A percentile compares a stretch with the other conserved stretches of the same genome.
Evolutionary conservation across 2,888 invertebrate genomes (phyloP).

Genomic region (Thumatha senex): DNA sequence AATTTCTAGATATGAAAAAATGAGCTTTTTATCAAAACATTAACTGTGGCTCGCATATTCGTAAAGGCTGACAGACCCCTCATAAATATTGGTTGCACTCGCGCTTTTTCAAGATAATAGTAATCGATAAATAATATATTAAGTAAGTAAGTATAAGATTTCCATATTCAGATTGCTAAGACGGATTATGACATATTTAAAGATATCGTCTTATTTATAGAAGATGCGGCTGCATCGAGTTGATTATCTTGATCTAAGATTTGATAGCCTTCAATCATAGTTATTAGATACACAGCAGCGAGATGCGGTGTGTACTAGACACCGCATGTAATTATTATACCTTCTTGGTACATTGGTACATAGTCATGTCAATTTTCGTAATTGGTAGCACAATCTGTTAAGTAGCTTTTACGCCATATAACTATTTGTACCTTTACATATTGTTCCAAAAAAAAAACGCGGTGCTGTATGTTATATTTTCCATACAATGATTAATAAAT

Average conservation of each 20-base stretch:
- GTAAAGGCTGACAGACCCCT: slow-evolving; percentile 56
- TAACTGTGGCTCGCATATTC: slow-evolving; percentile 66
- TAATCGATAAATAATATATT: slow-evolving; percentile 48
- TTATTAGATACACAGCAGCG: slow-evolving; percentile 17
- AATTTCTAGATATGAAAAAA: slow-evolving; percentile 51
- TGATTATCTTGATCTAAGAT: slow-evolving; percentile 30
- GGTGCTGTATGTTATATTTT: too few relatives aligned
- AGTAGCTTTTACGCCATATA: too few relatives aligned
- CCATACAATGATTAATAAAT: too few relatives aligned
- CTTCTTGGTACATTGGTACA: too few relatives aligned
- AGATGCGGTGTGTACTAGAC: background rate
- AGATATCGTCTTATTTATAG: slow-evolving; percentile 18
- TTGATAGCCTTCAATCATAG: slow-evolving; percentile 19
- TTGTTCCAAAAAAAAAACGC: too few relatives aligned
- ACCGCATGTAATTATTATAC: background rate
- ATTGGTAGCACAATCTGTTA: background rate
- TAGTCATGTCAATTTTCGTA: too few relatives aligned
- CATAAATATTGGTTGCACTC: slow-evolving; percentile 61
- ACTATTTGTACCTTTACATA: too few relatives aligned
- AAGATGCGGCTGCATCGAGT: slow-evolving; percentile 23
- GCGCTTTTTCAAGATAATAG: slow-evolving; percentile 39
- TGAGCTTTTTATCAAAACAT: slow-evolving; percentile 60
- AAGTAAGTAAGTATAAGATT: slow-evolving; percentile 4
- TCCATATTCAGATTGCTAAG: slow-evolving; percentile 16
- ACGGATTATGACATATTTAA: slow-evolving; percentile 34